Conservation (phyloP, 2,797 vertebrate genomes). For the Sebastes ruberrimus region DNA sequence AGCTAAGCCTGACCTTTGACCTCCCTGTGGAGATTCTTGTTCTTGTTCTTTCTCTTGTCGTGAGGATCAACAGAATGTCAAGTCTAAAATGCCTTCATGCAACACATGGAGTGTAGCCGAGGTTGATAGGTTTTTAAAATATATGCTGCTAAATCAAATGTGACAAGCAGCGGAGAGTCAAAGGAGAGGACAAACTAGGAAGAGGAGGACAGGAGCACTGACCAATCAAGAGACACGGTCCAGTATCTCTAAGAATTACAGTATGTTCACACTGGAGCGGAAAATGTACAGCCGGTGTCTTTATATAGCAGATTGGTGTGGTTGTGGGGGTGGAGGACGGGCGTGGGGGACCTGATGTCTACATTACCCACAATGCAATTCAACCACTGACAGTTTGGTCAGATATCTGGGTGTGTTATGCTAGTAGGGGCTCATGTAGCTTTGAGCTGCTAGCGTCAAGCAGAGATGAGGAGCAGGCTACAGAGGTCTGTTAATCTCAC, state of each 20-base stretch:
- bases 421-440: not conserved
- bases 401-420: not conserved
- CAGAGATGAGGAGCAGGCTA: too few species aligned
- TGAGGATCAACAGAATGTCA: slow-evolving; percentile 48
- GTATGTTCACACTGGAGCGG: not conserved
- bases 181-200: not conserved
- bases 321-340: not conserved
- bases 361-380: not conserved
- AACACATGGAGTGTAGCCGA: not conserved
- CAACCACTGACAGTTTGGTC: not conserved
- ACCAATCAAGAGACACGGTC: not conserved
- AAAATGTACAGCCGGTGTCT: not conserved
- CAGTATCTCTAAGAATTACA: not conserved
- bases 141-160: slow-evolving; percentile 21
- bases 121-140: slow-evolving; percentile 13
- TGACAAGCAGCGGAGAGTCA: slow-evolving; percentile 23
- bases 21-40: slow-evolving; percentile 47
- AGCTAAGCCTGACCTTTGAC: slow-evolving; percentile 34
- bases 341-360: not conserved
- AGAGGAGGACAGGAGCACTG: not conserved
- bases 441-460: not conserved
- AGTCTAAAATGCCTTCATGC: slow-evolving; percentile 3
- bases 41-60: slow-evolving; percentile 42
- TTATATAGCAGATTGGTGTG: not conserved
- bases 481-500: not conserved